A percentile compares a stretch with the other conserved stretches of the same genome.
phyloP scores from a whole-genome alignment of 2,113 vertebrate species.

The Felis catus region F.catus_Fca126_mat1.0 CM031419.1:131744001-131744500 shows the following conservation, averaged over 20 bases:
- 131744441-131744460: neutral
- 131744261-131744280: neutral
- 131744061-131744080: slow-evolving; percentile 13
- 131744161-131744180: neutral
- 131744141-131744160: neutral
- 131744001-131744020: neutral
- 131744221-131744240: neutral
- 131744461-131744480: neutral
- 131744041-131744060: slow-evolving; percentile 37
- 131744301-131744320: neutral
- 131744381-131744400: neutral
- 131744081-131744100: slow-evolving; percentile 38
- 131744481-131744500: neutral
- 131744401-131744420: neutral
- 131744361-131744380: neutral
- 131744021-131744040: slow-evolving; percentile 2
- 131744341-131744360: neutral
- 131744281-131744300: neutral
- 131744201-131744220: neutral
- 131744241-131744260: neutral
- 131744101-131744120: neutral
- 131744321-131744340: neutral
- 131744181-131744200: neutral
- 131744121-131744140: slow-evolving; percentile 27
- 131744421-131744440: neutral